Evolutionary conservation across 2,113 vertebrate genomes (phyloP).

Genomic region (Trachemys scripta): DNA sequence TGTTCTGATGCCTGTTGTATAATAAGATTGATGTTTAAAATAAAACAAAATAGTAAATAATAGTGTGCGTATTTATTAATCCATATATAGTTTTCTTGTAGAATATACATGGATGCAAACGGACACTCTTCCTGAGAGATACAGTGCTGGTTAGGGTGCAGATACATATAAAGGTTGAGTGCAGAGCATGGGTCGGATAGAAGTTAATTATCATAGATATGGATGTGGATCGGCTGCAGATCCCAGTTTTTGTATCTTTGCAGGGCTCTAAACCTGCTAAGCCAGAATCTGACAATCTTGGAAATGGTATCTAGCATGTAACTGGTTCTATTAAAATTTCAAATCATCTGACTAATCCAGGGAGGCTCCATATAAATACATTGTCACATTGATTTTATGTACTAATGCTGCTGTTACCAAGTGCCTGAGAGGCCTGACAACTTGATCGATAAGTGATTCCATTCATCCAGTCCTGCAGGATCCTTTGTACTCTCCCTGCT

Average conservation of each 20-base stretch:
- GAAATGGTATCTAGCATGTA: not conserved
- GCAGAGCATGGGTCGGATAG: not conserved
- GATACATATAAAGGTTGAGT: not conserved
- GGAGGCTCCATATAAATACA: slow-evolving; percentile 48
- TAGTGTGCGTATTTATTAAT: not conserved
- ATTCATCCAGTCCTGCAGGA: slow-evolving; percentile 60
- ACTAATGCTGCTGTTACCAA: slow-evolving; percentile 49
- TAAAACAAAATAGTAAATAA: not conserved
- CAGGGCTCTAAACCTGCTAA: not conserved
- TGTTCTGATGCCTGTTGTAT: not conserved
- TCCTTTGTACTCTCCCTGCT: slow-evolving; percentile 53
- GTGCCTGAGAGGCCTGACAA: slow-evolving; percentile 58
- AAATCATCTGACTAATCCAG: slow-evolving; percentile 18
- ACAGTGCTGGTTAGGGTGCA: not conserved
- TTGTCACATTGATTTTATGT: slow-evolving; percentile 73
- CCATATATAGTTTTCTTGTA: not conserved
- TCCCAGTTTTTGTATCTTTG: not conserved
- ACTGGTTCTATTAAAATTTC: slow-evolving; percentile 54
- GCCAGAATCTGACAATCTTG: not conserved
- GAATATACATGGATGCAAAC: not conserved
- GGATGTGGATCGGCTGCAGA: not conserved
- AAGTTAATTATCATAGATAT: not conserved
- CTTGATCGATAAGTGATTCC: slow-evolving; percentile 69
- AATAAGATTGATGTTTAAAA: not conserved
- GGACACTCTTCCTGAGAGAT: not conserved